phyloP scores from a whole-genome alignment of 2,888 invertebrate genomes.

The Pherbina coryleti region DNA sequence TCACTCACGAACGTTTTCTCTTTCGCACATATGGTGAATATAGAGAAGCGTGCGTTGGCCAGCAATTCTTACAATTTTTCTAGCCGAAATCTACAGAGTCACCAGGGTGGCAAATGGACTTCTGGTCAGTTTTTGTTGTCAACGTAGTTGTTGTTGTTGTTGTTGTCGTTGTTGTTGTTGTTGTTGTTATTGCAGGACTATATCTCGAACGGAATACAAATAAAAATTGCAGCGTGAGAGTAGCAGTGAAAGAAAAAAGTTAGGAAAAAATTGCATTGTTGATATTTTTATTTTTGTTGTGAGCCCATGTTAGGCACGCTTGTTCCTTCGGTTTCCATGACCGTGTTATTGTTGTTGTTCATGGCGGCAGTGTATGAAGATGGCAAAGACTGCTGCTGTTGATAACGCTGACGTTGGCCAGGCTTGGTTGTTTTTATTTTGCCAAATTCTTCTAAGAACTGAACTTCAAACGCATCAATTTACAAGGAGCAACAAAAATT shows the following conservation, averaged over 20 bases:
- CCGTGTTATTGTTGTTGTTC: not conserved
- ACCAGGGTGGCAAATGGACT: slow-evolving; percentile 56
- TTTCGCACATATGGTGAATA: not conserved
- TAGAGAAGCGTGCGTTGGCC: not conserved
- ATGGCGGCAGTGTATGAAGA: not conserved
- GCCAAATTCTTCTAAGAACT: not conserved
- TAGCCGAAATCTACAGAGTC: slow-evolving; percentile 23
- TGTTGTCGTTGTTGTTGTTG: slow-evolving; percentile 5
- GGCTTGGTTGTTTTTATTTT: not conserved
- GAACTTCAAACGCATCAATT: slow-evolving; percentile 6
- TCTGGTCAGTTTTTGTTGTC: slow-evolving; percentile 45
- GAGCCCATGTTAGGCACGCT: not conserved
- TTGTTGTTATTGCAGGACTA: not conserved
- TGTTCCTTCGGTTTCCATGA: not conserved
- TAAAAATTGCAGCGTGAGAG: slow-evolving; percentile 3
- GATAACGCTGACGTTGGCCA: not conserved
- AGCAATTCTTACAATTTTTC: slow-evolving; percentile 21
- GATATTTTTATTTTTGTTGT: slow-evolving; percentile 7
- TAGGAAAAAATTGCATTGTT: slow-evolving; percentile 1
- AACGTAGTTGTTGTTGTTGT: slow-evolving; percentile 4
- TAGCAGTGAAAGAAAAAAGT: not conserved
- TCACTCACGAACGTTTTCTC: not conserved
- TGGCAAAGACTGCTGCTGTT: not conserved
- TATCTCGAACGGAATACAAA: slow-evolving; percentile 20
- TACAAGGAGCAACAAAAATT: not conserved